Evolutionary conservation across 2,888 invertebrate genomes (phyloP), one percentile per base, ranked within the genome.

Genomic region (Carcina quercana): DNA sequence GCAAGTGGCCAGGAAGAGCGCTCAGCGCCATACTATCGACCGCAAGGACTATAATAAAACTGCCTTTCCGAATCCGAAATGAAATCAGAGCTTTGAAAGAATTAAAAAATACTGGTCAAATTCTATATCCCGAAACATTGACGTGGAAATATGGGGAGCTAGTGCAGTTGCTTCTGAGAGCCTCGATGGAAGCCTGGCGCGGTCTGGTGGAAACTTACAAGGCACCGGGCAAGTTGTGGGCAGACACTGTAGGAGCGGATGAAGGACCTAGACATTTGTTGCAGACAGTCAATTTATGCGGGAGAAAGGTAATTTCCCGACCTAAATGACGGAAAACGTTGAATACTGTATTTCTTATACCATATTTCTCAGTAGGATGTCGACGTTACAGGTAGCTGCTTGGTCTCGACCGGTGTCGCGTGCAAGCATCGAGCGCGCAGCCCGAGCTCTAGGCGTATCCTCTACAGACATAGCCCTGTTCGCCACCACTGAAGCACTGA

Each of bases 351-450:
- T 20, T 7, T 20, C 20, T 19, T n/a, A 3, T 19, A 8, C 19
- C 2, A 22, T 10, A 10, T 24, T 24, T 24, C 24, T 10, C 4
- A n/a, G 20, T 20, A 20, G 20, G 8, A n/a, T n/a, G n/a, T n/a
- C n/a, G n/a, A 8, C n/a, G 35, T 40, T 41, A 0, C 35, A 82
- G 82, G 88, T 90, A 1, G 87, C 89, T 2, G 87, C 89, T 1
- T 92, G 92, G 91, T 91, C 91, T 0, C 86, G 88, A 0, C 86
- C 89, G 0, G 86, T 91, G 0, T 74, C 87, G 5, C 67, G 86
- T 4, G 86, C 86, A 0, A 64, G 82, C 8, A 68, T 92, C 5
- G 85, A 85, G 30, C 79, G 85, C 17, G 87, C 90, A 3, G 86
- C 88, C 0, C 76, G 76, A 6, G 84, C 86, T 1, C 84, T 88